These are phyloP conservation scores for Bradypus variegatus DNA, from an alignment of 2,797 vertebrate genomes.

Conservation along the genomic window DNA sequence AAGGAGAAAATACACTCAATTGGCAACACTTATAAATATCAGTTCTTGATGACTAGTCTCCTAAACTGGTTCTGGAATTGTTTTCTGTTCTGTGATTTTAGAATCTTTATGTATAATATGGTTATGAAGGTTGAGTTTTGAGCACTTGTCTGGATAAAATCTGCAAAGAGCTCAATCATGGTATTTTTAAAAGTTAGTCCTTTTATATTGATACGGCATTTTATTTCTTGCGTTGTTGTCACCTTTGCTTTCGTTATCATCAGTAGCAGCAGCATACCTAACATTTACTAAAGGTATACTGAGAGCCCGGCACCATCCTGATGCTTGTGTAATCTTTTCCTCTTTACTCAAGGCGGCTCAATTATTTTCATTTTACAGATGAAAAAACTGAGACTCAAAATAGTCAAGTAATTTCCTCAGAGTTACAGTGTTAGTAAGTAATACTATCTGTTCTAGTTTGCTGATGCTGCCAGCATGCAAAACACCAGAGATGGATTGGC, in stretches of 20 bases:
- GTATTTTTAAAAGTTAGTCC: background rate
- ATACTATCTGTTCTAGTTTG: too few species aligned
- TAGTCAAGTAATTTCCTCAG: background rate
- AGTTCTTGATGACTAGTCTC: slow-evolving; percentile 76
- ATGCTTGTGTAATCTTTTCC: background rate
- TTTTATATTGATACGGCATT: background rate
- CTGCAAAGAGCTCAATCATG: background rate
- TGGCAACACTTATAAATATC: slow-evolving; percentile 42
- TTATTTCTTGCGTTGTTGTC: background rate
- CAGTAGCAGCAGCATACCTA: background rate
- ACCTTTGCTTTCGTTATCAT: rapidly evolving
- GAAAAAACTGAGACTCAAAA: background rate
- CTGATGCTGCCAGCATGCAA: too few species aligned
- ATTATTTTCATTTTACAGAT: background rate
- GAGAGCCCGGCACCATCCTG: background rate
- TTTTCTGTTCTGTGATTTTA: slow-evolving; percentile 60
- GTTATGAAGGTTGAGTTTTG: background rate
- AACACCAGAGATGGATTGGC: too few species aligned
- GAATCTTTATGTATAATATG: slow-evolving; percentile 7
- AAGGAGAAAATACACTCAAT: background rate
- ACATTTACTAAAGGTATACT: background rate
- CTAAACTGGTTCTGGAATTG: slow-evolving; percentile 71
- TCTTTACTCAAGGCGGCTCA: background rate
- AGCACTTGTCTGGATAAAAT: background rate
- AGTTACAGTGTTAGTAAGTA: too few species aligned